These are phyloP conservation scores for Toxostoma redivivum DNA, from an alignment of 2,113 vertebrate genomes.

Conservation along the genomic window DNA sequence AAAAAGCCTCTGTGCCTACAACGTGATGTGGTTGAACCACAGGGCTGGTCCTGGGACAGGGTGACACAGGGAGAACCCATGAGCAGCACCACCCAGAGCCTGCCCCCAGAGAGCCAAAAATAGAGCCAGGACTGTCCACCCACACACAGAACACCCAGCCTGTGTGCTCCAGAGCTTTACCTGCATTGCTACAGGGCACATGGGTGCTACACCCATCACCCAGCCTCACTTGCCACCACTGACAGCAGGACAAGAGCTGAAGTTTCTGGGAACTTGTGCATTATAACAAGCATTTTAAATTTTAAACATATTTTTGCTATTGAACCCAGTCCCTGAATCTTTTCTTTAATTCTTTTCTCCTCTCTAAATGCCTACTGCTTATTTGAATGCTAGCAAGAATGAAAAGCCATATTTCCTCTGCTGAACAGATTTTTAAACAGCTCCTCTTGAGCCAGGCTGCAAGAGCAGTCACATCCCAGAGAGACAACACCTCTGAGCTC, in stretches of 20 bases:
- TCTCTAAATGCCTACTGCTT: not conserved
- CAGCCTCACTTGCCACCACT: not conserved
- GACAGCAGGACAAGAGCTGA: not conserved
- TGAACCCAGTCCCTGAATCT: not conserved
- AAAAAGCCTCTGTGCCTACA: constrained; percentile 23
- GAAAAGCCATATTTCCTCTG: not conserved
- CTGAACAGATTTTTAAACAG: not conserved
- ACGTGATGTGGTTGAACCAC: not conserved
- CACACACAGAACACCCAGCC: rapidly evolving
- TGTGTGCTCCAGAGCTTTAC: not conserved
- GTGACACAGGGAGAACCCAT: rapidly evolving
- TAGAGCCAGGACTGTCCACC: not conserved
- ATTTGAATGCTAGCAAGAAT: not conserved
- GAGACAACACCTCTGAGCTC: not conserved
- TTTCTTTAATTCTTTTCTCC: not conserved
- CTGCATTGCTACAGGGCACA: rapidly evolving
- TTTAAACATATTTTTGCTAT: not conserved
- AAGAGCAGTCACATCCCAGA: not conserved
- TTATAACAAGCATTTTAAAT: not conserved
- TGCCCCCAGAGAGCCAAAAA: not conserved
- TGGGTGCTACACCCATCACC: not conserved
- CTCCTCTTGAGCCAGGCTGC: not conserved
- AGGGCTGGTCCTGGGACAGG: not conserved
- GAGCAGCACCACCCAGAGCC: not conserved
- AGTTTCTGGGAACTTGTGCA: not conserved